Evolutionary conservation across 2,797 vertebrate genomes (phyloP).

Genomic region (Gouania willdenowi): DNA sequence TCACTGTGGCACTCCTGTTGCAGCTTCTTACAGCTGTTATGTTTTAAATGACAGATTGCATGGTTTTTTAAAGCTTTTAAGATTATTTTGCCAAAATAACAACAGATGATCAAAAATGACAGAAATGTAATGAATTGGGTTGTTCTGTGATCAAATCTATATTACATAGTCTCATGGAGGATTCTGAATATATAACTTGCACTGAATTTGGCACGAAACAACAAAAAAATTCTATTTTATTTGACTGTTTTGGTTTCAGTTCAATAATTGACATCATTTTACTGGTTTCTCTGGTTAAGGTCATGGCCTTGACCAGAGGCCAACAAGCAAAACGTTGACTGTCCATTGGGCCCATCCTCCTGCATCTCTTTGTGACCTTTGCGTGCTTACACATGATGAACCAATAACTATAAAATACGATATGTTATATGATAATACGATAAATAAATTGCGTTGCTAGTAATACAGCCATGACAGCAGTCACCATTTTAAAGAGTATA

Average conservation of each 20-base stretch:
- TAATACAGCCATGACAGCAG: conserved; percentile 64
- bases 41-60: neutral
- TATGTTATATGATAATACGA: too few relatives aligned
- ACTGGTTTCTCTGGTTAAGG: conserved; percentile 1
- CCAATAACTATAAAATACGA: too few relatives aligned
- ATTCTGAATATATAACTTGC: too few relatives aligned
- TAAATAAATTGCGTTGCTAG: conserved; percentile 61
- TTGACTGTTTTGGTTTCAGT: too few relatives aligned
- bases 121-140: too few relatives aligned
- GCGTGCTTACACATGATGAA: conserved; percentile 51
- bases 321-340: too few relatives aligned
- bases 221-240: too few relatives aligned
- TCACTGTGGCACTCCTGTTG: neutral
- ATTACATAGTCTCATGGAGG: too few relatives aligned
- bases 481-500: conserved; percentile 56
- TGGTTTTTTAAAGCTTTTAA: neutral
- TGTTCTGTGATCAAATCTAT: too few relatives aligned
- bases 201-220: too few relatives aligned
- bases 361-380: conserved; percentile 46
- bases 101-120: neutral
- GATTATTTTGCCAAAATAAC: neutral
- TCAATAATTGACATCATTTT: too few relatives aligned
- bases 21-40: neutral
- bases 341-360: conserved; percentile 20
- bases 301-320: too few relatives aligned